Evolutionary conservation across 1,140 invertebrate species (phyloP), one percentile per base, ranked within the genome.

Genomic region (Zophobas atratus): DNA sequence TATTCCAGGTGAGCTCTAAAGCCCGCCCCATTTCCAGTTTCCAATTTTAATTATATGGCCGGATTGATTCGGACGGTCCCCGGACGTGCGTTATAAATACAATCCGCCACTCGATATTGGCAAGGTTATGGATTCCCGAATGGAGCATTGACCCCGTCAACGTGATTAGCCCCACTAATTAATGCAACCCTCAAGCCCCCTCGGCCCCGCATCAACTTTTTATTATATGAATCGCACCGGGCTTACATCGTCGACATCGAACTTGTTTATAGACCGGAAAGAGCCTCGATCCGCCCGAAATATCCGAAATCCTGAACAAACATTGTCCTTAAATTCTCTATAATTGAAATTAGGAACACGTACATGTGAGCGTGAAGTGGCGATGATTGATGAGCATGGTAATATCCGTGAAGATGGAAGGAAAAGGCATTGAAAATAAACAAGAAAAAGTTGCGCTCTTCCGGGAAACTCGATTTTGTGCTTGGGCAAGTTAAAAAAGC

Each of bases 341-440:
- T 67, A 67, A 67, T 67, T 67, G 60, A 67, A 67, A 67, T 67
- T 67, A 67, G 60, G 43, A 67, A 67, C 60, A 43, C 38, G 60
- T 67, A 60, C 55, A 57, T 36, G 56, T 67, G 38, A 36, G 38
- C 0, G 4, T 41, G 39, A 67, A 67, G 39, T 41, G 56, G n/a
- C 39, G 60, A 67, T 67, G 60, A 67, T 67, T 67, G 60, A 67
- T 67, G 60, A 43, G 38, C 38, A 67, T 67, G 60, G 36, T 67
- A 67, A 67, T 43, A 43, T 67, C 60, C 38, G 38, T 43, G 8
- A 67, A 67, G 60, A 43, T 43, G 39, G 60, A 67, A 67, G 60
- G 60, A 67, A 60, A 67, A 60, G 60, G 60, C 39, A 67, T 67
- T 67, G 43, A 67, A 67, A 67, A 67, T 67, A 67, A 67, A 67